Conservation (phyloP, 2,797 vertebrate genomes). For the Muraenolepis orangiensis region DNA sequence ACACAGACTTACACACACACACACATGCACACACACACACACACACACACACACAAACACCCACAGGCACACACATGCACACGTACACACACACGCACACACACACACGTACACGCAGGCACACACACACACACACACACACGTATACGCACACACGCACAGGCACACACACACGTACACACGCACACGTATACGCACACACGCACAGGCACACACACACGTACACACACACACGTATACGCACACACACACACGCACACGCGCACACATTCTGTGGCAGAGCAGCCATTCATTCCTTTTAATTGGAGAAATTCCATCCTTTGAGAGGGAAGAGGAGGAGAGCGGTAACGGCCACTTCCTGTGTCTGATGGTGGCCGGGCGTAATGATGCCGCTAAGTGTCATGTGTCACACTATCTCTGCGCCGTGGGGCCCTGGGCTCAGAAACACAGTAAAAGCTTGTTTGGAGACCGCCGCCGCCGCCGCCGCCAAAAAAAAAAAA, state of each 20-base stretch:
- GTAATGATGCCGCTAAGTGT: neutral
- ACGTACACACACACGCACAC: conserved; percentile 11
- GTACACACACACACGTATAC: conserved; percentile 9
- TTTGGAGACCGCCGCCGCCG: neutral
- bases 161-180: conserved; percentile 2
- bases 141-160: neutral
- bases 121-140: conserved; percentile 11
- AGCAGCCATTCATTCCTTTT: conserved; percentile 6
- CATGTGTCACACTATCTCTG: neutral
- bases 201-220: conserved; percentile 17
- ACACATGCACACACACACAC: conserved; percentile 11
- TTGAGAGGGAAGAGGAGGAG: neutral
- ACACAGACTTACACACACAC: conserved; percentile 21
- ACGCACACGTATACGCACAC: conserved; percentile 16
- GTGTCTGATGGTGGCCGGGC: neutral
- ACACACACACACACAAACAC: conserved; percentile 5
- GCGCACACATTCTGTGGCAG: neutral
- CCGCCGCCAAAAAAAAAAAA: neutral
- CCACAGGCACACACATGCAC: conserved; percentile 4
- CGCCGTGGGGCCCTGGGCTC: neutral
- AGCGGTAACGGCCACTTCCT: neutral
- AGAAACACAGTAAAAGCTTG: neutral
- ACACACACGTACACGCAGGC: conserved; percentile 21
- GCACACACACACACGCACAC: conserved; percentile 10
- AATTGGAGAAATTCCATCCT: neutral